Evolutionary conservation across 2,797 vertebrate species (phyloP), one percentile per base, ranked within the genome.

Genomic region (Argyrosomus regius): DNA sequence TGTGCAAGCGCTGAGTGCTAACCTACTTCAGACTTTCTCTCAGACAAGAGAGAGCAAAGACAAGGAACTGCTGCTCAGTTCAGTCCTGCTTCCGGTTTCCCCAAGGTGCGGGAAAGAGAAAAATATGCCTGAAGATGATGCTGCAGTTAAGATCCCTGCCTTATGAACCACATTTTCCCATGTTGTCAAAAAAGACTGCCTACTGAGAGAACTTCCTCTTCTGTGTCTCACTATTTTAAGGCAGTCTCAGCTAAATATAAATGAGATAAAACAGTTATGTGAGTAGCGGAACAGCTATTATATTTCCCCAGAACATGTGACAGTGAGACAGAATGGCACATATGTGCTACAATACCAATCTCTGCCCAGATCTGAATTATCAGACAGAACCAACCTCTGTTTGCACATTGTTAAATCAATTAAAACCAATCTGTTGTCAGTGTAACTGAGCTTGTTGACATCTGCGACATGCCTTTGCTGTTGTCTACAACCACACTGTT

Each of bases 1-100:
- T 76, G 85, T 88, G 89, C 83, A 80, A 86, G 76, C 35, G 26
- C 83, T 57, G 88, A 91, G 92, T 81, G 83, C 84, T 88, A 93
- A 92, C 90, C 86, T 92, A 92, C 88, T 92, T 91, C 90, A 90
- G 85, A 87, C 82, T 91, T 82, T 88, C 82, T 80, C 64, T 81
- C 69, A 77, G 79, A 85, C 14, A 20, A 86, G 74, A 61, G 60
- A 78, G 65, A 24, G 60, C 22, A 62, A 76, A 75, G 61, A 72
- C 2, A 18, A 49, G 22, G 73, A 85, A 79, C 59, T 73, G 75
- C 65, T 80, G n/a, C 22, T 75, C 49, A 28, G 54, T 63, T 62
- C 71, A 67, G 52, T 45, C 39, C 63, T 56, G 63, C 71, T 83
- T 90, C 86, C 60, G 66, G 73, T 88, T 78, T 76, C 78, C 83